Evolutionary conservation across 2,113 vertebrate species (phyloP), one percentile per base, ranked within the genome.

Genomic region (Paradoxurus hermaphroditus): DNA sequence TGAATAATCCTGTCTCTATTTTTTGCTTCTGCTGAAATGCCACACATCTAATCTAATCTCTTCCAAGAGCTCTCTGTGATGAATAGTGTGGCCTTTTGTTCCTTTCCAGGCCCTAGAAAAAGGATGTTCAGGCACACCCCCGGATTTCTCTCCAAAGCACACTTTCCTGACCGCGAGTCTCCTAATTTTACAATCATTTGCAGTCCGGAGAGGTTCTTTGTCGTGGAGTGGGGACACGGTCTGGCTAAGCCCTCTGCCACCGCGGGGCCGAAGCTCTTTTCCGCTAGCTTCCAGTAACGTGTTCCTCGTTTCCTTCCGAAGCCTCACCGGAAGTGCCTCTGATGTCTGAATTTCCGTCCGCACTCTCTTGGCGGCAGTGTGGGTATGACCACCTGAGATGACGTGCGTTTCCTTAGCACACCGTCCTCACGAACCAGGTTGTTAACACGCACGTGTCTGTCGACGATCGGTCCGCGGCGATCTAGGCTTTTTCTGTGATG

Each of bases 81-180:
- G 13, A 11, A 11, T 5, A 11, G 0, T 3, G 68, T 25, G 59
- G 23, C 23, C 36, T 51, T 65, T 44, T 23, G 13, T 68, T 31
- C 49, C 59, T 77, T 46, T 31, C 21, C 34, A 12, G 36, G 65
- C 34, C 7, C 25, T 14, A 14, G 67, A 10, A 46, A 15, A 59
- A 15, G 7, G 65, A 5, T 10, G 49, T 46, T 23, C 62, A 41
- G 53, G 29, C 27, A 27, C 34, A 36, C 14, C 7, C 29, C 5
- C 23, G 68, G 62, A 53, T 53, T 59, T 39, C 70, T 59, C 46
- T 46, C 18, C 23, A 16, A 23, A 68, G 46, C 36, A 36, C 29
- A 1, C 4, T 31, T 23, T 67, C n/a, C 79, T 16, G 11, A 73
- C 1, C 0, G 4, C 0, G 3, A n/a, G n/a, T 29, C 44, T 53